Percentiles rank a stretch among this genome's conserved stretches.
Conservation (phyloP, 1,140 invertebrate genomes). For the Micrasema longulum region DNA sequence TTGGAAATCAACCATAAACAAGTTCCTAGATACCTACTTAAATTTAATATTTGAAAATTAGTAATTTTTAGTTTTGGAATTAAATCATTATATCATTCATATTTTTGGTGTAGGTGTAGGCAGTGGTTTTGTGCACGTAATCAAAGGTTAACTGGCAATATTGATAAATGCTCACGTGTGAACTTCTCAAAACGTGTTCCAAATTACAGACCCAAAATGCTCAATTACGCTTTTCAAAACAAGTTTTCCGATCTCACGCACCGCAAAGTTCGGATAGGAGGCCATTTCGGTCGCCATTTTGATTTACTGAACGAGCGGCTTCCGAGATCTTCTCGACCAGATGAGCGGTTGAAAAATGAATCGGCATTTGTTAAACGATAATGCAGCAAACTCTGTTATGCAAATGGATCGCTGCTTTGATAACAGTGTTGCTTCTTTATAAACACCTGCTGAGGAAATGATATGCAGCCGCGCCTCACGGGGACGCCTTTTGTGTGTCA, state of each 20-base stretch:
- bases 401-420: constrained; percentile 37
- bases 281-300: constrained; percentile 1
- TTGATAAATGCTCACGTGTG: no score
- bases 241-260: constrained; percentile 18
- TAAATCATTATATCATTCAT: no score
- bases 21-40: no score
- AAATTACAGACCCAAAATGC: constrained; percentile 20
- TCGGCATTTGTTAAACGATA: constrained; percentile 43
- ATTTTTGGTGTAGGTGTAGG: no score
- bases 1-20: no score
- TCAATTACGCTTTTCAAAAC: constrained; percentile 24
- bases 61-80: no score
- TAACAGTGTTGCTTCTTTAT: constrained; percentile 10
- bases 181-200: constrained; percentile 7
- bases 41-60: no score
- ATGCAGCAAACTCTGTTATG: constrained; percentile 46
- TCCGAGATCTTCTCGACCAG: background rate
- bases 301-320: constrained; percentile 1
- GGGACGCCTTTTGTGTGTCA: constrained; percentile 29
- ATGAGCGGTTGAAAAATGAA: constrained; percentile 27
- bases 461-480: background rate
- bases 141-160: no score
- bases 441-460: constrained; percentile 38
- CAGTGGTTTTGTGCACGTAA: no score
- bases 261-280: constrained; percentile 15